Base-by-base conservation (phyloP, 2,888 invertebrate species). In the Adelognathus sp. region DNA sequence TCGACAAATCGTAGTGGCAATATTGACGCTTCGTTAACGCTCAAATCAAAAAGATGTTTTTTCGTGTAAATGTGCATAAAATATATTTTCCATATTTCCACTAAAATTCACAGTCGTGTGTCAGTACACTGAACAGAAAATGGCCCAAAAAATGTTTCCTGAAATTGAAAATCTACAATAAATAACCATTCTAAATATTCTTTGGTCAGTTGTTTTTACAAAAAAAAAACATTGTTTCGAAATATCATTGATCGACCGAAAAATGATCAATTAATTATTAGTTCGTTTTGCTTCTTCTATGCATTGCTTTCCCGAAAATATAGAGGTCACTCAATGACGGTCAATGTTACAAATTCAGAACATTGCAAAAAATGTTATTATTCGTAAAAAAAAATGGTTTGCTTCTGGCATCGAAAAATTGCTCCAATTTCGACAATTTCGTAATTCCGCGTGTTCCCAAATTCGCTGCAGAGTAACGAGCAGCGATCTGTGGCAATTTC, bases 401-500 rank as follows among this genome's bases (percentile, higher is more conserved):
- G n/a, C 11, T 18, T 11, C 2, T n/a, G 4, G 4, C 6, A 50
- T 33, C 14, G 21, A 7, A 46, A 36, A 52, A 24, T 21, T 36
- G 3, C 7, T 44, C 24, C 1, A 4, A 33, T 24, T 33, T 7
- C 6, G 14, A 0, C 4, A 1, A 24, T 14, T 36, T 29, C 11
- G 14, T 3, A 14, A 33, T 50, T 29, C 50, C 14, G 16, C 39
- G 70, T 18, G 9, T 24, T 39, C 9, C 39, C 4, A 67, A 80
- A 63, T 66, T 76, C 50, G 27, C 11, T 41, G 31, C 52, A 14
- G 64, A 74, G 41, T 67, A 71, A 63, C 41, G 67, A 27, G 29
- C 18, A 44, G 39, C 63, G 46, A 66, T 50, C 36, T 39, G 21
- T 64, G 41, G 60, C 70, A 74, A 79, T 79, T 75, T 79, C 36